Evolutionary conservation across 2,888 invertebrate genomes (phyloP).

Genomic region (Odontocolon sp.): DNA sequence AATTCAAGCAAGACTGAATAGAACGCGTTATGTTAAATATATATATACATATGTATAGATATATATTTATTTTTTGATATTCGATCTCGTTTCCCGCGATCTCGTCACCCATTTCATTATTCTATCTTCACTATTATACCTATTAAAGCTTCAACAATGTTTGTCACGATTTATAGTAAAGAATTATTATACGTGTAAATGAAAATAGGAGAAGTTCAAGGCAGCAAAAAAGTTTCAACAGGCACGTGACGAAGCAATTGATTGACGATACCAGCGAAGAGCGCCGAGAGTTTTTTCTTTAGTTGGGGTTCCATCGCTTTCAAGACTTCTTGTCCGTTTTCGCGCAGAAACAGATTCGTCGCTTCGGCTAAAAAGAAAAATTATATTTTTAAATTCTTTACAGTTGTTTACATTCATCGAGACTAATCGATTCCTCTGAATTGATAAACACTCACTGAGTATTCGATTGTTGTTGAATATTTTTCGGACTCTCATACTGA

Average conservation of each 20-base stretch:
- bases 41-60: not conserved
- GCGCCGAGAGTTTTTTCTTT: conserved; percentile 84
- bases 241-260: conserved; percentile 86
- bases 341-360: conserved; percentile 86
- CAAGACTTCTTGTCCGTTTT: conserved; percentile 87
- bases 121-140: conserved; percentile 29
- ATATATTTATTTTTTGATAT: not conserved
- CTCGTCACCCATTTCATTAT: not conserved
- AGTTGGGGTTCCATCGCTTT: conserved; percentile 87
- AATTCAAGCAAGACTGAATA: conserved; percentile 3
- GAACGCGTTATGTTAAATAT: not conserved
- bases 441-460: conserved; percentile 83
- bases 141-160: conserved; percentile 43
- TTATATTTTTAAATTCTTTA: conserved; percentile 8
- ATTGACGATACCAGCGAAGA: conserved; percentile 86
- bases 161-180: conserved; percentile 8
- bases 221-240: conserved; percentile 83
- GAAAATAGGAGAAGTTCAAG: conserved; percentile 66
- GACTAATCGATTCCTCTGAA: not conserved
- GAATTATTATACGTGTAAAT: not conserved
- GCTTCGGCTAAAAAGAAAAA: conserved; percentile 84
- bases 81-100: not conserved
- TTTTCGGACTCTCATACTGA: conserved; percentile 85
- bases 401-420: too few species aligned
- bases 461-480: conserved; percentile 87